Percentiles rank a stretch among this genome's conserved stretches.
Conservation (phyloP, 2,113 vertebrate genomes). For the Cephalopterus ornatus region DNA sequence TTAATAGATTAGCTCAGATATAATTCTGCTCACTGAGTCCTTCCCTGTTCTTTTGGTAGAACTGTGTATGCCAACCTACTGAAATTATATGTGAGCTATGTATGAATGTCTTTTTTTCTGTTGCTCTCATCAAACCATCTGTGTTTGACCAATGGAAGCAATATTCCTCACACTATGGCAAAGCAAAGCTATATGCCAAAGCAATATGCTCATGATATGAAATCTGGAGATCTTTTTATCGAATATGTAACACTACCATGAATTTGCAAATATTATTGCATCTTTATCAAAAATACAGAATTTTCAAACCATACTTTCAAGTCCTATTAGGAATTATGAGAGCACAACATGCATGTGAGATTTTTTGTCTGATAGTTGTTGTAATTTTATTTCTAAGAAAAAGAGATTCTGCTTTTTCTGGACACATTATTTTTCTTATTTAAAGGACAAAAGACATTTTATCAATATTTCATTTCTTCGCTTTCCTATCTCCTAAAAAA, state of each 20-base stretch:
- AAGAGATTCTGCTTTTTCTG: not conserved
- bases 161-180: not conserved
- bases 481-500: not conserved
- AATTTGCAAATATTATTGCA: not conserved
- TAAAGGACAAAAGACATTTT: not conserved
- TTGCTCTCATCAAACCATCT: not conserved
- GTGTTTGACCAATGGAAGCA: not conserved
- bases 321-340: not conserved
- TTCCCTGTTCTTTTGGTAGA: not conserved
- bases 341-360: not conserved
- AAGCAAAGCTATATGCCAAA: not conserved
- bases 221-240: not conserved
- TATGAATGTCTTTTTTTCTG: not conserved
- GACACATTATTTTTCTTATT: not conserved
- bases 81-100: not conserved
- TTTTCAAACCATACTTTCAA: not conserved
- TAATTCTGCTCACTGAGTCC: not conserved
- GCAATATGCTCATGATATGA: not conserved
- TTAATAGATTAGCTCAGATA: not conserved
- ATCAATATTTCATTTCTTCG: not conserved
- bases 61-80: not conserved
- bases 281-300: not conserved
- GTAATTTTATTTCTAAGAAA: not conserved
- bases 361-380: not conserved
- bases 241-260: not conserved